These are phyloP conservation scores for Carposina sasakii DNA, from an alignment of 1,140 invertebrate genomes.

Conservation along the genomic window DNA sequence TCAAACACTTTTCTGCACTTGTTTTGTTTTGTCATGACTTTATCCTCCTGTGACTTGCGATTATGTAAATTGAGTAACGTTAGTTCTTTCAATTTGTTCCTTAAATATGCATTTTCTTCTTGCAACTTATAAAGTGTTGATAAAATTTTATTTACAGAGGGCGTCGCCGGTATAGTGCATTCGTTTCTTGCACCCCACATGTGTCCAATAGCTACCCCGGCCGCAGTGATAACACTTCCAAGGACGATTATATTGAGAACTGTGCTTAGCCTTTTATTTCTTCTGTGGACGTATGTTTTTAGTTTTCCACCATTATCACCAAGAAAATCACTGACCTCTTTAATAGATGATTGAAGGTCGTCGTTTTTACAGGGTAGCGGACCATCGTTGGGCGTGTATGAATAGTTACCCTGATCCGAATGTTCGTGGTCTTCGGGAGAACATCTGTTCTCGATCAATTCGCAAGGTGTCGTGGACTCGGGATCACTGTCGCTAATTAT, in stretches of 20 bases:
- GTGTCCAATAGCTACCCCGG: constrained; percentile 64
- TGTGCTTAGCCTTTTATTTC: constrained; percentile 64
- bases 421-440: constrained; percentile 31
- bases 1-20: constrained; percentile 61
- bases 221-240: constrained; percentile 63
- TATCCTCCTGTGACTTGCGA: constrained; percentile 28
- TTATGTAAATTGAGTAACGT: constrained; percentile 35
- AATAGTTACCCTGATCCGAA: no score
- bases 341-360: constrained; percentile 30
- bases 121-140: constrained; percentile 67
- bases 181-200: constrained; percentile 68
- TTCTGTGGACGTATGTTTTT: constrained; percentile 66
- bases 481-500: constrained; percentile 64
- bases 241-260: constrained; percentile 65
- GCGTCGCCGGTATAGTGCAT: constrained; percentile 44
- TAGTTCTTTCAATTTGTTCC: constrained; percentile 59
- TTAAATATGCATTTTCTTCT: constrained; percentile 64
- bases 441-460: constrained; percentile 30
- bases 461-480: constrained; percentile 37
- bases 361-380: constrained; percentile 24
- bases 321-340: constrained; percentile 41
- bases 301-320: constrained; percentile 44
- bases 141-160: constrained; percentile 63
- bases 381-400: constrained; percentile 32
- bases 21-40: constrained; percentile 34